A percentile compares a stretch with the other conserved stretches of the same genome.
phyloP scores from a whole-genome alignment of 2,797 vertebrate species.

The Gambelia wislizenii region DNA sequence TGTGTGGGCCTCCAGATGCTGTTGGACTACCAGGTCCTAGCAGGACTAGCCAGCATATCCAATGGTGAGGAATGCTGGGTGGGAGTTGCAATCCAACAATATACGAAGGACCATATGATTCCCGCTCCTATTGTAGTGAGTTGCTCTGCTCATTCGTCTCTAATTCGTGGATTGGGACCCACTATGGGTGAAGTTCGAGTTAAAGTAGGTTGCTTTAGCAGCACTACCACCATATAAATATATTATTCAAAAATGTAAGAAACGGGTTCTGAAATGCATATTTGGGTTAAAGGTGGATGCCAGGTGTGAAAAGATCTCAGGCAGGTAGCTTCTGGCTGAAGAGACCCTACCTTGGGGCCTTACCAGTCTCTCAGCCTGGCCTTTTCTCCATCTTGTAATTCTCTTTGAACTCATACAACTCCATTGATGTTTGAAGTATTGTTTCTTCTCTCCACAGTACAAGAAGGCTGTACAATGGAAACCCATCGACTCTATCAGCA shows the following conservation, averaged over 20 bases:
- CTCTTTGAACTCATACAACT: not conserved
- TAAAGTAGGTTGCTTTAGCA: not conserved
- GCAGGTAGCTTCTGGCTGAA: not conserved
- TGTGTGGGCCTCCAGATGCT: too few relatives aligned
- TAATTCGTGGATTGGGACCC: not conserved
- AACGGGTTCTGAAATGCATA: not conserved
- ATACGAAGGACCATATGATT: too few relatives aligned
- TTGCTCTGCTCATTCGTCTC: not conserved
- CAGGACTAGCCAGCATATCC: too few relatives aligned
- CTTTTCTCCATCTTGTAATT: not conserved
- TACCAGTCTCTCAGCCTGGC: too few relatives aligned
- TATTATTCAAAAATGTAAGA: not conserved
- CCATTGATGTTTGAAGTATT: not conserved
- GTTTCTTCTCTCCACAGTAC: slow-evolving; percentile 57
- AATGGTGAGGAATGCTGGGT: too few relatives aligned
- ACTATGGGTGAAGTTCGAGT: not conserved
- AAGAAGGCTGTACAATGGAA: slow-evolving; percentile 78
- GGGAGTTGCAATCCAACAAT: too few relatives aligned
- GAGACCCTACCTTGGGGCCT: not conserved
- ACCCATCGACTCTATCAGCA: slow-evolving; percentile 79
- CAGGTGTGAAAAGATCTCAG: not conserved
- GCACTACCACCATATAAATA: not conserved
- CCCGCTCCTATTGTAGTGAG: too few relatives aligned
- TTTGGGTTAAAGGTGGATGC: too few relatives aligned
- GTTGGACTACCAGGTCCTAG: too few relatives aligned